A percentile compares a stretch with the other conserved stretches of the same genome.
Conservation (phyloP, 2,888 invertebrate species). For the Liposcelis brunnea region DNA sequence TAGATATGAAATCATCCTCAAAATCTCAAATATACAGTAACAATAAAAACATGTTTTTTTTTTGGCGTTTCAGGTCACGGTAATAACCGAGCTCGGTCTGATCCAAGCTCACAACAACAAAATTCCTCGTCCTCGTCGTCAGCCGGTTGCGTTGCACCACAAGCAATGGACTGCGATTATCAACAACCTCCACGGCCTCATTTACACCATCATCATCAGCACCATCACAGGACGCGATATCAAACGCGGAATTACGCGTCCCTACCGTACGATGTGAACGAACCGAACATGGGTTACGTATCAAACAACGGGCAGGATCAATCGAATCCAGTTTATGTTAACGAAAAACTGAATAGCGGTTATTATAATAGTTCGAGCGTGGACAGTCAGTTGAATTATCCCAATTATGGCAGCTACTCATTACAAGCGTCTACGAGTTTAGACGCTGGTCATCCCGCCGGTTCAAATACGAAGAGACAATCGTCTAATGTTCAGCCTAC, state of each 20-base stretch:
- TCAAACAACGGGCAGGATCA: too few species aligned
- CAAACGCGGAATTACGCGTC: constrained; percentile 3
- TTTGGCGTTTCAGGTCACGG: too few species aligned
- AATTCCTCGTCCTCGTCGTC: background rate
- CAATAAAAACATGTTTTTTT: too few species aligned
- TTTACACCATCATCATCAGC: constrained; percentile 34
- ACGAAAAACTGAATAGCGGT: too few species aligned
- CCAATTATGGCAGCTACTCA: too few species aligned
- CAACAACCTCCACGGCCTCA: constrained; percentile 26
- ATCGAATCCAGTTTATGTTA: too few species aligned
- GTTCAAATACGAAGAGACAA: background rate
- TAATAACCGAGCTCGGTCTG: too few species aligned
- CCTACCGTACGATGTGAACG: background rate
- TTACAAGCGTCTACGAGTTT: background rate
- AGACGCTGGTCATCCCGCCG: background rate
- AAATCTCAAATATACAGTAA: too few species aligned
- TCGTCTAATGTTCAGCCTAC: background rate
- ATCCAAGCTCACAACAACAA: background rate
- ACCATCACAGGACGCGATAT: constrained; percentile 31
- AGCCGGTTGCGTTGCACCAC: background rate
- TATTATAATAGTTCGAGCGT: too few species aligned
- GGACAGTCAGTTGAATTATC: too few species aligned
- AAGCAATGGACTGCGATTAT: constrained; percentile 3
- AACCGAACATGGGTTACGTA: too few species aligned
- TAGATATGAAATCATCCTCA: too few species aligned